Base-by-base conservation (phyloP, 2,113 vertebrate genomes). In the Colinus virginianus region DNA sequence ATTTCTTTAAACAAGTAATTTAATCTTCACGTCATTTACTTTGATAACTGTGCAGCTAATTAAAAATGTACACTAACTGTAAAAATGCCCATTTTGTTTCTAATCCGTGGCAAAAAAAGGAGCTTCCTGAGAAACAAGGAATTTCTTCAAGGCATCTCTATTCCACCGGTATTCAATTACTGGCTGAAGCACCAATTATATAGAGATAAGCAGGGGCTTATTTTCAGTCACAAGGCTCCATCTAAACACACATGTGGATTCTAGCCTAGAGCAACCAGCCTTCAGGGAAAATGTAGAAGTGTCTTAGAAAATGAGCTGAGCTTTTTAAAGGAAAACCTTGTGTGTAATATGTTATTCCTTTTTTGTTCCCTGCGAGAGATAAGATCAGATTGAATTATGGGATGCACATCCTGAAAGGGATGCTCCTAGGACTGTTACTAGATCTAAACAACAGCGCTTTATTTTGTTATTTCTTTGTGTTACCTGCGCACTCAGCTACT, bases 21-120 rank as follows among this genome's bases (percentile, higher is more conserved):
- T 93, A 96, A 87, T 83, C 70, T 56, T 30, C 45, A 64, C 87
- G 72, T 94, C 95, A 89, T 92, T 94, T 97, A 96, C 84, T 94
- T 94, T 74, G 63, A 13, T 87, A 90, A 90, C 84, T 85, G 55
- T 0, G 2, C 53, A 80, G 58, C 79, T 92, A 95, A 92, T 97
- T 96, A 94, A 95, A 78, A 83, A 64, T 42, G 14, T 84, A 51
- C 43, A 7, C 56, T 51, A 74, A 49, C 68, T 77, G 15, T 87
- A 78, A 93, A 96, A 95, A 93, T 49, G 72, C 48, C 59, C 26
- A 3, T 42, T 80, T 96, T 90, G 38, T 97, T 96, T 89, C 90
- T 93, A 89, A 89, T 77, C 78, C 23, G 0, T 8, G 17, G 61
- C 87, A 92, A 67, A 43, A 88, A 84, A 72, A 40, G 40, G 58